Evolutionary conservation across 2,113 vertebrate species (phyloP).

Genomic region (Ochotona princeps): DNA sequence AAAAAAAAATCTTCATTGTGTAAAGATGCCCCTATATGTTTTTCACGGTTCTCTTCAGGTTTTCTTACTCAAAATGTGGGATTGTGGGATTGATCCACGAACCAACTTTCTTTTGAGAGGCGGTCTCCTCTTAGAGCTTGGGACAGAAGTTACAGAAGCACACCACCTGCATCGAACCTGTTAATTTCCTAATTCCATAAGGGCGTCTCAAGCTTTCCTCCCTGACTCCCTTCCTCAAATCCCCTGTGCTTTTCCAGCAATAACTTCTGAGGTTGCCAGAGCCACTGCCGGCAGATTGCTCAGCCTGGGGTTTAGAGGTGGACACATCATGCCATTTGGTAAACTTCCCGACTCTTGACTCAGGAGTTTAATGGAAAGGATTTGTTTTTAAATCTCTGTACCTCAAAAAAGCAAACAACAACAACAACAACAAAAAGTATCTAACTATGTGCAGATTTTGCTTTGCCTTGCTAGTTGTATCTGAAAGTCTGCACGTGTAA

Average conservation of each 20-base stretch:
- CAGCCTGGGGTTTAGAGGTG: neutral
- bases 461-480: slow-evolving; percentile 5
- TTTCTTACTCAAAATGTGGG: slow-evolving; percentile 49
- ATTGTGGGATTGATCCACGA: neutral
- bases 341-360: neutral
- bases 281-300: neutral
- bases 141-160: neutral
- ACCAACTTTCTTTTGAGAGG: neutral
- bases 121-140: neutral
- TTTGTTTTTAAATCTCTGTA: neutral
- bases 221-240: neutral
- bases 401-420: neutral
- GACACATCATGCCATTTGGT: neutral
- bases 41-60: slow-evolving; percentile 26
- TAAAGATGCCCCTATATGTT: neutral
- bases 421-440: neutral
- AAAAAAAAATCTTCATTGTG: neutral
- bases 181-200: neutral
- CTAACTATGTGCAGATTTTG: neutral
- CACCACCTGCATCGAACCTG: neutral
- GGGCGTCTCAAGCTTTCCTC: neutral
- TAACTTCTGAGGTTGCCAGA: neutral
- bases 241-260: neutral
- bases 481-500: neutral
- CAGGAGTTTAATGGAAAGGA: neutral